phyloP scores from a whole-genome alignment of 2,888 invertebrate species.

The Cylindroiulus punctatus region DNA sequence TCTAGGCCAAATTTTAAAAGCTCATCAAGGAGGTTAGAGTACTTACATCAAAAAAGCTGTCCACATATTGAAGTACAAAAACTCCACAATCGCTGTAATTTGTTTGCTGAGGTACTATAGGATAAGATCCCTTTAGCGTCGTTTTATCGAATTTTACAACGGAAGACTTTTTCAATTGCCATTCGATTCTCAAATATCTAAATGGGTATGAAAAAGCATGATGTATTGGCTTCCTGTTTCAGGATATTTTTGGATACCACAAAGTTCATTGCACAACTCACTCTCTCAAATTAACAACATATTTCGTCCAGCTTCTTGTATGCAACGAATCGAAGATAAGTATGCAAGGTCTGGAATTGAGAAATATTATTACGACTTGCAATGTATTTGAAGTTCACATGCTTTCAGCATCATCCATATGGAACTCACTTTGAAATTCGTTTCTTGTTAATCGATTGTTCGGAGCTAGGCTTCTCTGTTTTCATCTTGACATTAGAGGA shows the following conservation, averaged over 20 bases:
- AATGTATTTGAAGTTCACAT: not conserved
- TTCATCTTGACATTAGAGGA: not conserved
- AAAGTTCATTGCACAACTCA: constrained; percentile 69
- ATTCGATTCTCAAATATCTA: constrained; percentile 68
- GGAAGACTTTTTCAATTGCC: constrained; percentile 63
- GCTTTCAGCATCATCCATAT: not conserved
- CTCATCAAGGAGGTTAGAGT: not conserved
- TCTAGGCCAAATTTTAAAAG: too few species aligned
- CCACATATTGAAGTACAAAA: constrained; percentile 94
- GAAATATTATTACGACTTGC: not conserved
- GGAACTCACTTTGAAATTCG: constrained; percentile 10
- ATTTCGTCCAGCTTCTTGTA: constrained; percentile 79
- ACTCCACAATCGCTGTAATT: constrained; percentile 98
- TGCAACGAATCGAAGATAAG: constrained; percentile 94
- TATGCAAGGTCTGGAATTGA: constrained; percentile 80
- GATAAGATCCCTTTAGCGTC: constrained; percentile 85
- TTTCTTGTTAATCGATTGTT: not conserved
- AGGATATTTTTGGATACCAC: not conserved
- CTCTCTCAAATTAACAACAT: constrained; percentile 89
- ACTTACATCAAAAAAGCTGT: constrained; percentile 82
- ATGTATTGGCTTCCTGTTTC: not conserved
- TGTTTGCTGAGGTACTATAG: constrained; percentile 96
- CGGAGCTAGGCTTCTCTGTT: not conserved
- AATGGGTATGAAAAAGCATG: constrained; percentile 35
- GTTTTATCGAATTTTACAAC: constrained; percentile 79